These are phyloP conservation scores for Rutpela maculata DNA, from an alignment of 2,888 invertebrate genomes.

Conservation along the genomic window DNA sequence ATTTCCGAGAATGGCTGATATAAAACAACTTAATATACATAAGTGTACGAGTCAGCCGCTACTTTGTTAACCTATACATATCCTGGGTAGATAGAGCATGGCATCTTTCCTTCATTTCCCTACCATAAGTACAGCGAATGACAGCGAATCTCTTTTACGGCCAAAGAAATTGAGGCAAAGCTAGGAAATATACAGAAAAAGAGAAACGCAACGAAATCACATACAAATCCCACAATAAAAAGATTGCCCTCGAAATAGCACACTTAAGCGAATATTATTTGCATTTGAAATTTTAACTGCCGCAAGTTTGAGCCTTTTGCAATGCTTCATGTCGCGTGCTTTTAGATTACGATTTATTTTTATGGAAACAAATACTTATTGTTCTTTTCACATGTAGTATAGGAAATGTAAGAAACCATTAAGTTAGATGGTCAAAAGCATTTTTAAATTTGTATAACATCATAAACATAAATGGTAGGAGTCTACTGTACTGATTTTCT, in stretches of 20 bases:
- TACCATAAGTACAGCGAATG: conserved; percentile 51
- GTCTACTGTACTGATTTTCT: no score
- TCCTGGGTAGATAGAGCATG: conserved; percentile 39
- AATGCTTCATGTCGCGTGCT: conserved; percentile 23
- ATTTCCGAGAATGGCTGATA: no score
- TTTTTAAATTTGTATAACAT: not conserved
- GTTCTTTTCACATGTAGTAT: not conserved
- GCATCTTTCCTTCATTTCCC: conserved; percentile 45
- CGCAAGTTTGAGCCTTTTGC: conserved; percentile 49
- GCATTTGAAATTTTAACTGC: conserved; percentile 66
- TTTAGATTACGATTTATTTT: conserved; percentile 13
- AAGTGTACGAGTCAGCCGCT: not conserved
- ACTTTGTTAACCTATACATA: conserved; percentile 33
- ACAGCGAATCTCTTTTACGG: conserved; percentile 65
- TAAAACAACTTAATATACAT: not conserved
- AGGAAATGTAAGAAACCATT: not conserved
- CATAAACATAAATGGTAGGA: no score
- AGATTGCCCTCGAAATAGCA: conserved; percentile 65
- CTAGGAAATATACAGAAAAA: conserved; percentile 60
- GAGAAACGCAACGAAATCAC: conserved; percentile 58
- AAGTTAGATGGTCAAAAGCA: not conserved
- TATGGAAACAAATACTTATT: conserved; percentile 15
- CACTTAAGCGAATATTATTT: conserved; percentile 68
- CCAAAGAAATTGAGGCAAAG: conserved; percentile 63
- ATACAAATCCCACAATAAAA: conserved; percentile 67